These are phyloP conservation scores for Idaea straminata DNA, from an alignment of 2,888 invertebrate species.

Conservation along the genomic window DNA sequence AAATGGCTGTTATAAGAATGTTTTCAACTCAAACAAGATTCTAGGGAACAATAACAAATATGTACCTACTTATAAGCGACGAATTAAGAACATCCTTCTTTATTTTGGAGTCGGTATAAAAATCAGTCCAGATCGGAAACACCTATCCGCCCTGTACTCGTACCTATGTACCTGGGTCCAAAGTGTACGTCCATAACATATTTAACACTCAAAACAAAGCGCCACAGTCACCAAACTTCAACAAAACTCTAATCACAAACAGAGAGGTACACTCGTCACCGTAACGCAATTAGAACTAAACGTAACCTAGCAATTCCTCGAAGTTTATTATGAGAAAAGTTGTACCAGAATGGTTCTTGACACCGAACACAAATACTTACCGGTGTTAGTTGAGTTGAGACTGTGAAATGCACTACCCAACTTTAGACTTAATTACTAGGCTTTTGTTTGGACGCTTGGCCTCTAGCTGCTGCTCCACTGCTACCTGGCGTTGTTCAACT, in stretches of 20 bases:
- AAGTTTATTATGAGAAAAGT: constrained; percentile 15
- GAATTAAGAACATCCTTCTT: no score
- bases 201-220: neutral
- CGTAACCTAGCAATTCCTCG: constrained; percentile 2
- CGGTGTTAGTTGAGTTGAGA: constrained; percentile 12
- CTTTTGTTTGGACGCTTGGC: constrained; percentile 3
- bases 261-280: neutral
- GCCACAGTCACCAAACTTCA: neutral
- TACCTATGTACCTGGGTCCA: neutral
- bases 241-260: neutral
- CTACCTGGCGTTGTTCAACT: constrained; percentile 11
- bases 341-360: constrained; percentile 4
- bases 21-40: no score
- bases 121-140: neutral
- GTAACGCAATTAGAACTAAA: constrained; percentile 1
- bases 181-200: neutral
- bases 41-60: no score
- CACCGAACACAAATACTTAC: constrained; percentile 11
- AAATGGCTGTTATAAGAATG: no score
- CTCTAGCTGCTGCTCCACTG: neutral
- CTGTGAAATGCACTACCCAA: constrained; percentile 12
- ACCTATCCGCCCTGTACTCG: neutral
- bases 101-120: no score
- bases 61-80: no score
- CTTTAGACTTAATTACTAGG: constrained; percentile 4